Base-by-base conservation (phyloP, 2,888 invertebrate genomes). In the Caenorhabditis sp. region DNA sequence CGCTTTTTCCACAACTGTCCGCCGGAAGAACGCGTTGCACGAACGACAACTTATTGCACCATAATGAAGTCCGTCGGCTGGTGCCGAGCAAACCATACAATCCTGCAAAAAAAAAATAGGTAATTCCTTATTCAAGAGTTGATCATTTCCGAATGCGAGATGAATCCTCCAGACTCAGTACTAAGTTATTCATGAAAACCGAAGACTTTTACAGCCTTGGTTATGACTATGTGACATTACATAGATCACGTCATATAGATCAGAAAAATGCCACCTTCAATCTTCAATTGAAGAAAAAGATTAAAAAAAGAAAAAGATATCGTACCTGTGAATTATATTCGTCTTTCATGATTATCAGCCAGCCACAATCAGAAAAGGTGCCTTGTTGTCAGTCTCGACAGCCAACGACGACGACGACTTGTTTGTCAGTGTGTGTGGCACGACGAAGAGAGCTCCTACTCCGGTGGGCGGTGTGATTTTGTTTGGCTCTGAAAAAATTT, bases 11-110 rank as follows among this genome's bases (percentile, higher is more conserved):
- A 88, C 89, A n/a, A 89, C 89, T 5, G 89, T 87, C 50, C 89
- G 70, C 9, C 89, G 85, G 74, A 90, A 90, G 78, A 89, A 89
- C 1, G 87, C 86, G 18, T 87, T 87, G 61, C 87, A 88, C 1
- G 84, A 85, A 15, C 89, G 74, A 64, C 90, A 90, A 58, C 86
- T 83, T 15, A 90, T 78, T 35, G 89, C 89, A 15, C 87, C 87
- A 68, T 90, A 90, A 74, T 90, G 90, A 32, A 90, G 71, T 4
- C 90, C 90, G 67, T 90, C 90, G 20, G 89, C 89, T n/a, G 83
- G 74, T 8, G 89, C 86, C 8, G 79, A 70, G 50, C 90, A 90
- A 6, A 90, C 80, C 32, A 88, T 72, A 68, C 90, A 90, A 50
- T 62, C 80, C 83, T 61, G 70, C 5, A 72, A 72, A 18, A 35